Percentiles rank a stretch among this genome's conserved stretches.
phyloP scores from a whole-genome alignment of 2,888 invertebrate genomes.

The Caenorhabditis sp. region DNA sequence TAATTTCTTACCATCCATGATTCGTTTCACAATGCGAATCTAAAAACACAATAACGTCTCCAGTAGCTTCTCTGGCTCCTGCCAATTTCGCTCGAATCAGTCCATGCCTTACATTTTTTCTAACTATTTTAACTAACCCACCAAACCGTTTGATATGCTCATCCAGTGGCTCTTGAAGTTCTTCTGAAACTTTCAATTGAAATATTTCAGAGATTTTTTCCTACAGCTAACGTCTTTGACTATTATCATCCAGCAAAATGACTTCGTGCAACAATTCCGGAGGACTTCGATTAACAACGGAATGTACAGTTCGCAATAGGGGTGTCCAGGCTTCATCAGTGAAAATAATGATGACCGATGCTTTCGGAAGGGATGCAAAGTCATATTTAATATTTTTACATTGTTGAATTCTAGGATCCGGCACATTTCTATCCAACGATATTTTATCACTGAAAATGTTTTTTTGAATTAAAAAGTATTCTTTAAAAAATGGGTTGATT shows the following conservation, averaged over 20 bases:
- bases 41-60: conserved; percentile 82
- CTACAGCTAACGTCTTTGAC: conserved; percentile 76
- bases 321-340: conserved; percentile 89
- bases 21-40: conserved; percentile 91
- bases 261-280: conserved; percentile 84
- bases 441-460: conserved; percentile 74
- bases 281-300: conserved; percentile 83
- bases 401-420: conserved; percentile 72
- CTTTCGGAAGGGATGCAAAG: conserved; percentile 40
- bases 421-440: conserved; percentile 73
- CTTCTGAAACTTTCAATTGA: too few relatives aligned
- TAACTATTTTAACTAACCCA: conserved; percentile 79
- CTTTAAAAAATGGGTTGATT: too few relatives aligned
- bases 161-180: conserved; percentile 81
- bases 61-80: conserved; percentile 82
- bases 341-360: conserved; percentile 79
- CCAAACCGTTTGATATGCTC: conserved; percentile 78
- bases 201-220: too few relatives aligned
- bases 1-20: conserved; percentile 77
- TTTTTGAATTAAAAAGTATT: too few relatives aligned
- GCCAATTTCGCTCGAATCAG: conserved; percentile 88
- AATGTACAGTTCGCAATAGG: conserved; percentile 81
- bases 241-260: conserved; percentile 91
- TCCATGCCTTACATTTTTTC: conserved; percentile 82
- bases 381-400: conserved; percentile 77